Evolutionary conservation across 2,113 vertebrate genomes (phyloP).

Genomic region (Megaceryle torquata): DNA sequence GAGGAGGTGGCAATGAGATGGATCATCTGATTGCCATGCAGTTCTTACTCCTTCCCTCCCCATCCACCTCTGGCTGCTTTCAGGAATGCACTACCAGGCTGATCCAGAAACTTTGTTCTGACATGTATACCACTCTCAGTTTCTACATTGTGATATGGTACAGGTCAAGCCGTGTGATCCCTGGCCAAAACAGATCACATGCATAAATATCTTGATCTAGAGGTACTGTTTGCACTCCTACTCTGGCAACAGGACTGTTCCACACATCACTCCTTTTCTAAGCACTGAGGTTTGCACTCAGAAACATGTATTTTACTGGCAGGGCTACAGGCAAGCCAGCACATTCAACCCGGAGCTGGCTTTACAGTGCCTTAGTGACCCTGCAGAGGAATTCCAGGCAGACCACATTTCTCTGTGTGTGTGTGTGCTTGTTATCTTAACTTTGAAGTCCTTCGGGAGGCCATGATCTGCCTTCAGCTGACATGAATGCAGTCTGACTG

Average conservation of each 20-base stretch:
- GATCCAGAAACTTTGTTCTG: background rate
- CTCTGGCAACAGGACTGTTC: background rate
- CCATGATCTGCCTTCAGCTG: background rate
- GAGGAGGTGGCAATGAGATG: background rate
- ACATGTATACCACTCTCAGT: accelerated
- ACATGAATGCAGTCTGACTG: background rate
- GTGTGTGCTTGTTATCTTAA: conserved; percentile 24
- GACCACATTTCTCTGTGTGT: background rate
- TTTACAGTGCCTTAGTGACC: conserved; percentile 8
- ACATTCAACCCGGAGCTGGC: background rate
- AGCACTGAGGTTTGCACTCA: background rate
- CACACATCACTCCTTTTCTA: background rate
- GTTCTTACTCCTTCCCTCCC: background rate
- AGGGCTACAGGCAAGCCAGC: background rate
- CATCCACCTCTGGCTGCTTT: background rate
- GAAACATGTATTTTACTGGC: background rate
- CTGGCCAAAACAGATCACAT: background rate
- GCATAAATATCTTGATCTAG: background rate
- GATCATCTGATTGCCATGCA: background rate
- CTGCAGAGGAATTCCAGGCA: conserved; percentile 29
- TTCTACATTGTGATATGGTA: accelerated
- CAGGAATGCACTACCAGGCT: accelerated
- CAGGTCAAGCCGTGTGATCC: accelerated
- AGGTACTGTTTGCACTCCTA: background rate
- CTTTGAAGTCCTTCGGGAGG: conserved; percentile 2